Conservation (phyloP, 1,140 invertebrate genomes). For the Chionoecetes opilio region DNA sequence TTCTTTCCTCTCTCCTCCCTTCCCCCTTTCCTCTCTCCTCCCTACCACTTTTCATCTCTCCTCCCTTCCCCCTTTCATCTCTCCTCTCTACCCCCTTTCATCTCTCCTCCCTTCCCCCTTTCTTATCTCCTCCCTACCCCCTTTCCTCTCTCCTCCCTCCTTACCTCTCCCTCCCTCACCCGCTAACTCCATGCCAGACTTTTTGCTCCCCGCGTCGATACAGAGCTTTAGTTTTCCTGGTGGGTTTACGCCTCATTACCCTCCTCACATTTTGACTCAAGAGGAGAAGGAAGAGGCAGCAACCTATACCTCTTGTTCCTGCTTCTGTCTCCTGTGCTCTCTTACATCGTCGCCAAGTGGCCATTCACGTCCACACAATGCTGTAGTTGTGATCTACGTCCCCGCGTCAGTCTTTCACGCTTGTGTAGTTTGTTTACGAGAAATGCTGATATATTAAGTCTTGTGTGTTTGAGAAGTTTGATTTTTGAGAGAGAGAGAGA, state of each 20-base stretch:
- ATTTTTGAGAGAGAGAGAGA: not conserved
- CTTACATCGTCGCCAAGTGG: too few species aligned
- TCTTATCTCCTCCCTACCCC: too few species aligned
- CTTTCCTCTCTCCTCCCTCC: not conserved
- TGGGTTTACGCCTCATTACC: slow-evolving; percentile 7
- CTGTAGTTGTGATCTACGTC: not conserved
- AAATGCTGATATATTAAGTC: not conserved
- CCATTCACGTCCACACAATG: not conserved
- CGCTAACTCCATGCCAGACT: not conserved
- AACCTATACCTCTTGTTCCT: too few species aligned
- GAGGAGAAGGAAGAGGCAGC: not conserved
- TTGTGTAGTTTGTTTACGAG: slow-evolving; percentile 13
- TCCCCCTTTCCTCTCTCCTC: too few species aligned
- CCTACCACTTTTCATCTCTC: too few species aligned
- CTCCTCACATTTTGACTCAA: not conserved
- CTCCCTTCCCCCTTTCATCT: too few species aligned
- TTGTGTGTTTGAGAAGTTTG: not conserved
- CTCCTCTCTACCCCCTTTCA: too few species aligned
- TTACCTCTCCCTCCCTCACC: not conserved
- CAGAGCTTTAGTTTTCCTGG: not conserved
- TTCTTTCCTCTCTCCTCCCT: too few species aligned
- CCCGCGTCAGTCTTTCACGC: not conserved
- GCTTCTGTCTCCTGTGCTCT: too few species aligned
- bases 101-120: too few species aligned
- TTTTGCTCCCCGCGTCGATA: not conserved